Percentiles rank a stretch among this genome's conserved stretches.
phyloP scores from a whole-genome alignment of 30 jellyfish, hydroid and myxozoan genomes.

The Chrysaora quinquecirrha region DNA sequence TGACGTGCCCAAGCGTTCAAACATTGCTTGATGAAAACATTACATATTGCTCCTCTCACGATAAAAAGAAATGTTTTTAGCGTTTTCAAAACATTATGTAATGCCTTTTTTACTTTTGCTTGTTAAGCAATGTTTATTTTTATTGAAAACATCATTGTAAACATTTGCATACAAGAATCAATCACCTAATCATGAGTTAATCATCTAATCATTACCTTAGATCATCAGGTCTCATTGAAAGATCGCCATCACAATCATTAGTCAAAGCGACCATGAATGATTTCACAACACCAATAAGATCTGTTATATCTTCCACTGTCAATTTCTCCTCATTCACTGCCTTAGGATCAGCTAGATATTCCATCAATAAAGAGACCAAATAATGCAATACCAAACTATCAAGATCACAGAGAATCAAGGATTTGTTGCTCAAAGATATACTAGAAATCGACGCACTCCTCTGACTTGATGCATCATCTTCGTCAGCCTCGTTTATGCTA shows the following conservation, averaged over 20 bases:
- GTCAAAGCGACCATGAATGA: constrained; percentile 40
- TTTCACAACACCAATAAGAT: constrained; percentile 19
- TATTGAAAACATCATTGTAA: neutral
- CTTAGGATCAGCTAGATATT: constrained; percentile 24
- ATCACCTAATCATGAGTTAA: too few species aligned
- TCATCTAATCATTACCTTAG: too few species aligned
- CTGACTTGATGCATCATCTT: constrained; percentile 5
- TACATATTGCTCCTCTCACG: too few species aligned
- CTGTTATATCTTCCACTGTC: constrained; percentile 34
- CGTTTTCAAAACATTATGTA: too few species aligned
- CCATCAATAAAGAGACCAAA: constrained; percentile 31
- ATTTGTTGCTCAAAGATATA: constrained; percentile 24
- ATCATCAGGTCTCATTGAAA: constrained; percentile 30
- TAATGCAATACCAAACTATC: constrained; percentile 51
- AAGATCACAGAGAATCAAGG: constrained; percentile 5
- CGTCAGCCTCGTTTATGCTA: constrained; percentile 1
- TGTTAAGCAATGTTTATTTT: too few species aligned
- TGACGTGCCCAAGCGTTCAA: too few species aligned
- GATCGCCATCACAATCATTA: constrained; percentile 46
- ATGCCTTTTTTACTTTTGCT: too few species aligned
- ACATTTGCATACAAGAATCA: neutral
- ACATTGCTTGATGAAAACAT: too few species aligned
- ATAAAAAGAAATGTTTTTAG: too few species aligned
- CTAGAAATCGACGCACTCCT: constrained; percentile 23
- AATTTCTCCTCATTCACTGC: constrained; percentile 33